Evolutionary conservation across 2,888 invertebrate genomes (phyloP).

Genomic region (Pecten maximus): DNA sequence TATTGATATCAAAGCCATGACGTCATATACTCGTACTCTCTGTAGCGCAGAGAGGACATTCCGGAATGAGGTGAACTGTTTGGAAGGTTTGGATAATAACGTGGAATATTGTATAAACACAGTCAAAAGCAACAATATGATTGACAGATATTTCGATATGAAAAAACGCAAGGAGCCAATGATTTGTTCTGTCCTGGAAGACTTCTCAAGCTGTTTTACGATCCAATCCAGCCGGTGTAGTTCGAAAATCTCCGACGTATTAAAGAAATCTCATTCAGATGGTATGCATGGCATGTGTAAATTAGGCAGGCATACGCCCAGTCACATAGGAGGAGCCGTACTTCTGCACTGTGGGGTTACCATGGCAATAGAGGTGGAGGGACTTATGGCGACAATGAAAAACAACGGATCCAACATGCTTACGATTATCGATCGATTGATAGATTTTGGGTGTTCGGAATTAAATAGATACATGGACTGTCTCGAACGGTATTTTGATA

Average conservation of each 20-base stretch:
- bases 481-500: not conserved
- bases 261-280: slow-evolving; percentile 1
- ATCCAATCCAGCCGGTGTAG: not conserved
- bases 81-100: not conserved
- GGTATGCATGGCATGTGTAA: not conserved
- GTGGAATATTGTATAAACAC: not conserved
- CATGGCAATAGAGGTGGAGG: not conserved
- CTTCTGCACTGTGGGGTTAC: slow-evolving; percentile 3
- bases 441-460: slow-evolving; percentile 2
- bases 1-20: slow-evolving; percentile 8
- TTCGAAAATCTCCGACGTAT: not conserved
- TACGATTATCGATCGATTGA: not conserved
- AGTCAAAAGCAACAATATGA: slow-evolving; percentile 5
- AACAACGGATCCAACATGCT: not conserved
- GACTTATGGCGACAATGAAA: not conserved
- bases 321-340: not conserved
- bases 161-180: not conserved
- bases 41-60: not conserved
- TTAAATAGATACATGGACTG: not conserved
- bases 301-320: not conserved
- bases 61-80: not conserved
- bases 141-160: not conserved
- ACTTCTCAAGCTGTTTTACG: not conserved
- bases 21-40: not conserved
- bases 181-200: not conserved